Conservation (phyloP, 2,888 invertebrate genomes). For the Heteromurus nitidus region DNA sequence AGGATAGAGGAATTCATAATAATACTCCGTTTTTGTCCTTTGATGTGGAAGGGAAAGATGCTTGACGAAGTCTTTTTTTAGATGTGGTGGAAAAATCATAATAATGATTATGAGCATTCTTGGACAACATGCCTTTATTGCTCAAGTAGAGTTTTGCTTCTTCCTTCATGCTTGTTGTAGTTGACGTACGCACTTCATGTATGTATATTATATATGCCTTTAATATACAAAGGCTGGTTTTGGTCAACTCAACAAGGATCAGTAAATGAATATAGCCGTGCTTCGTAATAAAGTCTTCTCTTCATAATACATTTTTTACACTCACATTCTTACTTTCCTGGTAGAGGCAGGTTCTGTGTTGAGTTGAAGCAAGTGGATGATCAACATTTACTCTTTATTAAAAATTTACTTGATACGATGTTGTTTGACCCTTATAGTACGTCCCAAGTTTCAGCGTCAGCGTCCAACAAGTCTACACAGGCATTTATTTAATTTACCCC, state of each 20-base stretch:
- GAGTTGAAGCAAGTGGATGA: too few relatives aligned
- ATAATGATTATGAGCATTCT: conserved; percentile 13
- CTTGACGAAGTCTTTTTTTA: conserved; percentile 5
- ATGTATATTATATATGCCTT: too few relatives aligned
- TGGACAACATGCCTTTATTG: background rate
- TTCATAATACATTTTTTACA: background rate
- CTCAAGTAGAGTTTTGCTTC: background rate
- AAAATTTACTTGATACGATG: background rate
- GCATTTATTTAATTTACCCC: conserved; percentile 47
- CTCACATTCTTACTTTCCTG: background rate
- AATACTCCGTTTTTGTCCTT: conserved; percentile 28
- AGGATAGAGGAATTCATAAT: conserved; percentile 11
- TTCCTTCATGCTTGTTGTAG: too few relatives aligned
- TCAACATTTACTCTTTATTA: too few relatives aligned
- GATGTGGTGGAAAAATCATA: conserved; percentile 30
- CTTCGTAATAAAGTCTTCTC: too few relatives aligned
- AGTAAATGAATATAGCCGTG: too few relatives aligned
- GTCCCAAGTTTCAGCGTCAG: too few relatives aligned
- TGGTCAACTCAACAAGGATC: background rate
- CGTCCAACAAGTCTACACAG: background rate
- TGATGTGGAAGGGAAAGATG: conserved; percentile 15
- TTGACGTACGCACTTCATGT: too few relatives aligned
- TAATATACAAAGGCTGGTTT: background rate
- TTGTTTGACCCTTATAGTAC: background rate
- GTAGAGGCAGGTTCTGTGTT: background rate